These are phyloP conservation scores for Pseudocheirus occidentalis DNA, from an alignment of 2,797 vertebrate species.

Conservation along the genomic window DNA sequence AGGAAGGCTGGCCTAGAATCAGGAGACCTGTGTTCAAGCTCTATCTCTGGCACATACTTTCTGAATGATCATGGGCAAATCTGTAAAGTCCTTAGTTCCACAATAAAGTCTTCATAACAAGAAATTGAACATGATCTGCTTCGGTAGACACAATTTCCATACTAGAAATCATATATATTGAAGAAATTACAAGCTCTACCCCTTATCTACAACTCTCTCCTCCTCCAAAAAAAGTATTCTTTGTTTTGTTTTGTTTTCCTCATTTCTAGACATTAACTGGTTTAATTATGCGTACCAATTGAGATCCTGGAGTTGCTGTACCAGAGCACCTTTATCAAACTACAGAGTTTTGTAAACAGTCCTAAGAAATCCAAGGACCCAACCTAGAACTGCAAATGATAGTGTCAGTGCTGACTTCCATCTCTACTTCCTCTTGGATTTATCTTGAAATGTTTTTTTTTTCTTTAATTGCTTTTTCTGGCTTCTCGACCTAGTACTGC, in stretches of 20 bases:
- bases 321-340: background rate
- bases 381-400: background rate
- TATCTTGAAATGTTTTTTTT: background rate
- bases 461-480: background rate
- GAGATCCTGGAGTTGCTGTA: background rate
- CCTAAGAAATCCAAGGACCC: background rate
- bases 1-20: background rate
- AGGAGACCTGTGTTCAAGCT: background rate
- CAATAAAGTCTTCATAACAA: background rate
- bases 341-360: background rate
- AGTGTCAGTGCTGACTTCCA: background rate
- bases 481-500: background rate
- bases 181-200: background rate
- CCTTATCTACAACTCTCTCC: background rate
- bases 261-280: background rate
- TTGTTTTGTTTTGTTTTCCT: background rate
- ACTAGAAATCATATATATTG: background rate
- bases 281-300: constrained; percentile 28
- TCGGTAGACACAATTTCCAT: background rate
- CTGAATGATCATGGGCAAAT: background rate
- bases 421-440: background rate
- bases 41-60: background rate
- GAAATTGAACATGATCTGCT: background rate
- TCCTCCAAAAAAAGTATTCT: background rate
- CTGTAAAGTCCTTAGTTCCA: background rate